Percentiles rank a stretch among this genome's conserved stretches.
Conservation (phyloP, 2,888 invertebrate genomes). For the Pyrochroa serraticornis region DNA sequence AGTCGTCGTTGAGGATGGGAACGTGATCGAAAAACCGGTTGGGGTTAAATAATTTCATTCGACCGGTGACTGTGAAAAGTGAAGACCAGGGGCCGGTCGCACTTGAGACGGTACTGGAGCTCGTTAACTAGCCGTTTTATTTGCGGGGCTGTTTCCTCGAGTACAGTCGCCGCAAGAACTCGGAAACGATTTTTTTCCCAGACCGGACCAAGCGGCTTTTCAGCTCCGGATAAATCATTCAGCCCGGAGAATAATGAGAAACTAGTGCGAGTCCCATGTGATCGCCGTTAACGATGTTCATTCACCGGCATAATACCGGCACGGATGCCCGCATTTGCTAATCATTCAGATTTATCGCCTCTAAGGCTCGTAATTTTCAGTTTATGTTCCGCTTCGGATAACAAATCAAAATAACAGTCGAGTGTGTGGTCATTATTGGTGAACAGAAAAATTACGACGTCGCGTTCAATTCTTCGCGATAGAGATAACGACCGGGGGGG, state of each 20-base stretch:
- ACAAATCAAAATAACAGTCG: conserved; percentile 26
- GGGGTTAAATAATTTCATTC: conserved; percentile 19
- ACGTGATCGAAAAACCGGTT: conserved; percentile 23
- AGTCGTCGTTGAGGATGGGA: conserved; percentile 21
- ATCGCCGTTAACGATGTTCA: conserved; percentile 37
- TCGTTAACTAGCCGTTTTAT: conserved; percentile 19
- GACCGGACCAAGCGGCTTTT: conserved; percentile 19
- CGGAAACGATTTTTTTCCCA: conserved; percentile 2
- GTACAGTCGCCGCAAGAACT: neutral
- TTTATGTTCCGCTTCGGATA: conserved; percentile 33
- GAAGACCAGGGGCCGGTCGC: conserved; percentile 2
- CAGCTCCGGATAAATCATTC: conserved; percentile 35
- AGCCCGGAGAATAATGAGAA: conserved; percentile 39
- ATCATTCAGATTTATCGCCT: conserved; percentile 44
- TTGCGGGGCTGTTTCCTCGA: conserved; percentile 1
- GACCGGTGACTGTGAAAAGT: neutral
- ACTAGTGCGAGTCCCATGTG: conserved; percentile 40
- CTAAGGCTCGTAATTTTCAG: conserved; percentile 40
- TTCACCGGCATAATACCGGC: conserved; percentile 33
- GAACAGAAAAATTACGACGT: neutral
- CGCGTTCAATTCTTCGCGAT: neutral
- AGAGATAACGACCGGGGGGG: conserved; percentile 1
- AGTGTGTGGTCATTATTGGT: conserved; percentile 6
- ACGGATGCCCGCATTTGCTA: conserved; percentile 40
- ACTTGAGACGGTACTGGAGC: conserved; percentile 20